Conservation (phyloP, 1,140 invertebrate species). For the Dendrolimus kikuchii region DNA sequence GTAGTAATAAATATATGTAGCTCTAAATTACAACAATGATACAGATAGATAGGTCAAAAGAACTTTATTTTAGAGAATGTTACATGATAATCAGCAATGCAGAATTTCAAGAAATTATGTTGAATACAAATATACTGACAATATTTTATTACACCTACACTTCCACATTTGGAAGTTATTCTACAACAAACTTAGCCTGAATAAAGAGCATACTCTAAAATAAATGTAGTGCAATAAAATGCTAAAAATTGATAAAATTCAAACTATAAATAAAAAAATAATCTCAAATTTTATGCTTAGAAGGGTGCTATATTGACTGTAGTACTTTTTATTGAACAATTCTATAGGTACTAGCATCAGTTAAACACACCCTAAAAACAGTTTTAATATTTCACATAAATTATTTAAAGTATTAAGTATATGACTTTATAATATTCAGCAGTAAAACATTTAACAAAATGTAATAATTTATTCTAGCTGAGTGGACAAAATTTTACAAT, state of each 20-base stretch:
- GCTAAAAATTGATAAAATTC: constrained; percentile 42
- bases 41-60: constrained; percentile 54
- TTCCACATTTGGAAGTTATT: constrained; percentile 60
- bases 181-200: constrained; percentile 58
- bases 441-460: constrained; percentile 22
- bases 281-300: constrained; percentile 39
- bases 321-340: constrained; percentile 40
- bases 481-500: constrained; percentile 9
- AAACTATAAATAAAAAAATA: constrained; percentile 47
- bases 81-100: constrained; percentile 71
- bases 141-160: constrained; percentile 64
- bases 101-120: constrained; percentile 67
- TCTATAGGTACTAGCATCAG: constrained; percentile 37
- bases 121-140: constrained; percentile 67
- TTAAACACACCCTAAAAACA: constrained; percentile 37
- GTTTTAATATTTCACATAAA: constrained; percentile 37
- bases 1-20: background rate
- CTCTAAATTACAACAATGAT: constrained; percentile 18
- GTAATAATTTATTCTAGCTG: constrained; percentile 7
- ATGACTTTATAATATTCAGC: constrained; percentile 13
- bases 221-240: constrained; percentile 48
- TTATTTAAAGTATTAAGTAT: constrained; percentile 22
- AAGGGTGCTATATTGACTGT: constrained; percentile 39
- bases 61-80: constrained; percentile 71
- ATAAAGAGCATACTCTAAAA: constrained; percentile 53